Conservation (phyloP, 2,797 vertebrate species). For the Arctocebus calabarensis region DNA sequence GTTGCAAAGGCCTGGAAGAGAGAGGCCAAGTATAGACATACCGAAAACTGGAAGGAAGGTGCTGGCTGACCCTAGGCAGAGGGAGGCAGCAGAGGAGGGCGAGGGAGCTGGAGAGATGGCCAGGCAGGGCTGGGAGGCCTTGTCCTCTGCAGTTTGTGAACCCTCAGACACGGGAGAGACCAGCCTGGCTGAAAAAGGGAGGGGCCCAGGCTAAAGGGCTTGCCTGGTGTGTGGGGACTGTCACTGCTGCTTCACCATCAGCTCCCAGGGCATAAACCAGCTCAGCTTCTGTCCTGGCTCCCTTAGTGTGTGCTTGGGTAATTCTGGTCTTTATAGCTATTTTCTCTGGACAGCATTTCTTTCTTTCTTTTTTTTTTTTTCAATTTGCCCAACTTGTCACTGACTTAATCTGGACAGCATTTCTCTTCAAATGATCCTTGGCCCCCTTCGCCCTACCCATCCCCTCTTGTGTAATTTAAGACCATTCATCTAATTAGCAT, state of each 20-base stretch:
- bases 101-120: not conserved
- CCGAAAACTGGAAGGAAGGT: not conserved
- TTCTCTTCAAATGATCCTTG: slow-evolving; percentile 60
- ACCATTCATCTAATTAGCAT: slow-evolving; percentile 70
- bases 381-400: not conserved
- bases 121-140: not conserved
- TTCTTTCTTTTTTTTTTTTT: not conserved
- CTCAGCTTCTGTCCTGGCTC: not conserved
- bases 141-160: not conserved
- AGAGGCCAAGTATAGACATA: not conserved
- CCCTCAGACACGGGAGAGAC: not conserved
- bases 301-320: not conserved
- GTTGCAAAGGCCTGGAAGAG: not conserved
- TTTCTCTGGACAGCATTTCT: slow-evolving; percentile 58
- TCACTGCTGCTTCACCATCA: not conserved
- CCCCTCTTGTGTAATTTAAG: slow-evolving; percentile 66
- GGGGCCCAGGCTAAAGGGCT: not conserved
- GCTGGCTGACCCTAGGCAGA: not conserved
- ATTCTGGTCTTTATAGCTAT: not conserved
- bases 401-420: slow-evolving; percentile 14
- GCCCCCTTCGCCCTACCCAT: not conserved
- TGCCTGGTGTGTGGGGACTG: fast-evolving
- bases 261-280: not conserved
- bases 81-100: not conserved
- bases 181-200: not conserved